Evolutionary conservation across 2,888 invertebrate species (phyloP), one percentile per base, ranked within the genome.

Genomic region (Allacma fusca): DNA sequence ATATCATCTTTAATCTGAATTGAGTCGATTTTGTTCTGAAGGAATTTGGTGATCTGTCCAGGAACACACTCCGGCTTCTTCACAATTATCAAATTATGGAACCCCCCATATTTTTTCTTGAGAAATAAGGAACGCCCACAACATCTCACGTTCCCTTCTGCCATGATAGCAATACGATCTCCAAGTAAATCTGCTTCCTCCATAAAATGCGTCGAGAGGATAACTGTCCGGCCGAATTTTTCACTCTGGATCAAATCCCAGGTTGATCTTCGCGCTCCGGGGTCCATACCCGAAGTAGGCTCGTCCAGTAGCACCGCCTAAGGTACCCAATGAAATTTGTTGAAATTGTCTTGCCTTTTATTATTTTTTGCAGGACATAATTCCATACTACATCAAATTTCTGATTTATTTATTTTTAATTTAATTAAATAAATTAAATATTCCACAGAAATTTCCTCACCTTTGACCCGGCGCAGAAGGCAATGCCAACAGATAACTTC

Each of bases 181-280:
- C 70, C 70, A 24, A 70, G 70, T 16, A 70, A 50, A 50, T 70
- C 96, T 1, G 96, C 96, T 87, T 97, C 97, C 87, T 97, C 97
- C 96, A 97, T 96, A 87, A 94, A 94, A 87, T 97, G 97, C 0
- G 97, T 97, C 19, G 94, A 94, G 70, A 97, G 90, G 19, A 97
- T 87, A 82, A 97, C 93, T 0, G 96, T 95, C 83, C 93, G 91
- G 1, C 90, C 88, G 78, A 91, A 91, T 77, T 91, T 89, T 79
- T 91, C 81, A 86, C 44, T 76, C 24, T 72, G 87, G 86, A 83
- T 86, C 86, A 82, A 74, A 76, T 84, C 83, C 83, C 82, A 81
- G 1, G 81, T 81, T 1, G 80, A 88, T 75, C 90, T 87, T n/a
- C 90, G 85, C 1, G 90, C 89, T 62, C 88, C 87, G 0, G 89